Evolutionary conservation across 2,113 vertebrate species (phyloP), one percentile per base, ranked within the genome.

Genomic region (Zootoca vivipara): DNA sequence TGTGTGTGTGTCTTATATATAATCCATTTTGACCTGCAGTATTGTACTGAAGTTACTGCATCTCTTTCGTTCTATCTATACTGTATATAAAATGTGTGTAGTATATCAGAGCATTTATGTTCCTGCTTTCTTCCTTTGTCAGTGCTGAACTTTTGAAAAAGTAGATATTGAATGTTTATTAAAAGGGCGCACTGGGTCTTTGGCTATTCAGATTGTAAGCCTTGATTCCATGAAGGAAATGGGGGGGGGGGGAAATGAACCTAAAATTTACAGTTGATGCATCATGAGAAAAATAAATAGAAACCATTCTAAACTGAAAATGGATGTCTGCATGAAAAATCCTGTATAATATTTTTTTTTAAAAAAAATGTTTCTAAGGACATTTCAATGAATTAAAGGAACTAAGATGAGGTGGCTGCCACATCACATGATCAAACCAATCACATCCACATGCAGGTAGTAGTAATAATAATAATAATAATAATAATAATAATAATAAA

Each of bases 61-160:
- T 78, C 78, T 83, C 4, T 86, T 73, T 69, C 46, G n/a, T 85
- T 85, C 89, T 92, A 15, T 56, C 81, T 52, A 52, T 52, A 46
- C 46, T 10, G 46, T 85, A 74, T 85, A 77, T 85, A 65, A 87
- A 91, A 65, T 12, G 33, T 35, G 9, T n/a, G 72, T 75, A 28
- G 46, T 52, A 85, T 87, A 89, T n/a, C 1, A 81, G 78, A 83
- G 80, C 0, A 42, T 93, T 91, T 92, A 82, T 7, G 30, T 72
- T 86, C 83, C 26, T 85, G 81, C 22, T 58, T 90, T 70, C 0
- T 24, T 30, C 35, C 85, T 46, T 80, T 0, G 0, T 77, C 30
- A 79, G 1, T n/a, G 89, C 70, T 89, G 35, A 92, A 89, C 9
- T 81, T 89, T 28, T 9, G 78, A 8, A 64, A 72, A 90, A 85